Evolutionary conservation across 2,797 vertebrate genomes (phyloP).

Genomic region (Gambusia yucatana): DNA sequence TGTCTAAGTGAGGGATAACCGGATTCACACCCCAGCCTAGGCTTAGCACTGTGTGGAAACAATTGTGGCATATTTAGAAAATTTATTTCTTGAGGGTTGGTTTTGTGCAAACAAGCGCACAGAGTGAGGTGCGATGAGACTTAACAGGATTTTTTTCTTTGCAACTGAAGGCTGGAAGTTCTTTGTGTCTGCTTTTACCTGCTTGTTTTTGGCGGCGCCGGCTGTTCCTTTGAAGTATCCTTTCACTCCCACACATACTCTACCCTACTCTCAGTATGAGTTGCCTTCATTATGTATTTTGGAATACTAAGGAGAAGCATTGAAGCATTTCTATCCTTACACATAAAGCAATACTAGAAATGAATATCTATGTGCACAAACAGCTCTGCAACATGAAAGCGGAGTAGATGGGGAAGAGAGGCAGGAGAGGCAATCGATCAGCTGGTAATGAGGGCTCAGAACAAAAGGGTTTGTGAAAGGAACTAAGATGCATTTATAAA

Average conservation of each 20-base stretch:
- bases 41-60: slow-evolving; percentile 40
- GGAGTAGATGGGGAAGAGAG: slow-evolving; percentile 20
- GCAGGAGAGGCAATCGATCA: slow-evolving; percentile 56
- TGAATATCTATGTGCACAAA: slow-evolving; percentile 22
- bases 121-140: slow-evolving; percentile 29
- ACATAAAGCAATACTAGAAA: slow-evolving; percentile 56
- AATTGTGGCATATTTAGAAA: slow-evolving; percentile 24
- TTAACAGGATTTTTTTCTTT: slow-evolving; percentile 41
- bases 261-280: background rate
- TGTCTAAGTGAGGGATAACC: slow-evolving; percentile 11
- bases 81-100: slow-evolving; percentile 31
- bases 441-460: slow-evolving; percentile 52
- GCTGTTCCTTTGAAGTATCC: slow-evolving; percentile 34
- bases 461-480: slow-evolving; percentile 33
- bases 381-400: slow-evolving; percentile 18
- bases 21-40: slow-evolving; percentile 36
- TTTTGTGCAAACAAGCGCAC: slow-evolving; percentile 53
- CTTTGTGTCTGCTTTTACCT: slow-evolving; percentile 52
- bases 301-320: slow-evolving; percentile 29
- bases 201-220: slow-evolving; percentile 40
- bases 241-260: background rate
- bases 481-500: background rate
- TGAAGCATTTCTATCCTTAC: slow-evolving; percentile 43
- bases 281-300: slow-evolving; percentile 32
- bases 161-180: slow-evolving; percentile 47